Conservation (phyloP, 2,888 invertebrate species). For the Crossocerus cetratus region DNA sequence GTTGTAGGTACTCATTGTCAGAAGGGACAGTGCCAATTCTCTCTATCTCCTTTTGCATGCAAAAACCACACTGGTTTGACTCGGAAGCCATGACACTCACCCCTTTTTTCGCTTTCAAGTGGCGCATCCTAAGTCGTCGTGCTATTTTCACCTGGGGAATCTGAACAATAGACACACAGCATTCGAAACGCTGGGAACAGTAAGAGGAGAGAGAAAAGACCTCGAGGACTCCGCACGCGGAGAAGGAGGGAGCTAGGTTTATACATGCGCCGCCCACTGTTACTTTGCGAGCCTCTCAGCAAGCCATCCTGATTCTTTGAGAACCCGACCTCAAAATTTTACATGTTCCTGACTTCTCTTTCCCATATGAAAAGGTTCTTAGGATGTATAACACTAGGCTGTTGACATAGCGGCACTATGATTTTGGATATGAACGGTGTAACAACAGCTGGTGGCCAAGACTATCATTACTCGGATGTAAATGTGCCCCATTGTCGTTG, state of each 20-base stretch:
- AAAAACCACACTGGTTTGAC: conserved; percentile 55
- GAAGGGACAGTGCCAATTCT: conserved; percentile 30
- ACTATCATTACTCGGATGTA: conserved; percentile 66
- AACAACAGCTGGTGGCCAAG: conserved; percentile 66
- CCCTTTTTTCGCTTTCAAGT: conserved; percentile 53
- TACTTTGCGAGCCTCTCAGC: conserved; percentile 38
- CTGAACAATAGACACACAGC: conserved; percentile 52
- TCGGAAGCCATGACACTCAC: conserved; percentile 52
- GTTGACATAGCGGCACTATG: conserved; percentile 70
- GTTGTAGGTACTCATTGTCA: conserved; percentile 32
- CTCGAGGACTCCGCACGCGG: conserved; percentile 44
- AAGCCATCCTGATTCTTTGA: conserved; percentile 65
- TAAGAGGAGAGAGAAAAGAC: conserved; percentile 52
- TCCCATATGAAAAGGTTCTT: conserved; percentile 63
- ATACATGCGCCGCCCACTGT: conserved; percentile 47
- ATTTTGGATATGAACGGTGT: conserved; percentile 69
- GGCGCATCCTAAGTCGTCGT: conserved; percentile 53
- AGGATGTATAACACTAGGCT: conserved; percentile 71
- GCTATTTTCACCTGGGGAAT: conserved; percentile 52
- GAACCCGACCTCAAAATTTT: conserved; percentile 55
- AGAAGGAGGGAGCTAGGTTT: conserved; percentile 47
- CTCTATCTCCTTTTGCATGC: conserved; percentile 55
- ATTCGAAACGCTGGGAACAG: conserved; percentile 44
- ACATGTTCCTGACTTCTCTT: conserved; percentile 39
- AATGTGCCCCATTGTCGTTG: conserved; percentile 77